Base-by-base conservation (phyloP, 2,888 invertebrate species). In the Allygus modestus region DNA sequence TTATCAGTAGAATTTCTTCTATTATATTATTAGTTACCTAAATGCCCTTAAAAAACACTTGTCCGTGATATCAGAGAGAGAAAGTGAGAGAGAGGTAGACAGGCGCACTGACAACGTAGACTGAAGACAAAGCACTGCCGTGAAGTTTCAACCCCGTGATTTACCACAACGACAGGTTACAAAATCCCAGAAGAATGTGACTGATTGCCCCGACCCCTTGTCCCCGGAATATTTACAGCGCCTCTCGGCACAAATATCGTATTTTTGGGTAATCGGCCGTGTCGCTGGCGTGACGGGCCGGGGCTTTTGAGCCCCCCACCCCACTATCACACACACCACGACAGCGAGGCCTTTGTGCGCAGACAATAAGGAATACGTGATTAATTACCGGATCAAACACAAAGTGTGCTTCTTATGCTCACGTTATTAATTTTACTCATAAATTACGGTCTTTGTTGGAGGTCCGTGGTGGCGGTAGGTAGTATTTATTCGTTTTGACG, bases 221-320 rank as follows among this genome's bases (percentile, higher is more conserved):
- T 58, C 51, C 58, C 58, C 71, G 37, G 71, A 1, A 71, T 71
- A 71, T 71, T 71, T 71, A 71, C 71, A 71, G 37, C 71, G 31
- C 15, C 61, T 15, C 23, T 23, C 26, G 31, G 20, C 51, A 77
- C 79, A 79, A 79, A 79, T 79, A 51, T 79, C 79, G 79, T 79
- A 79, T 79, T 79, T 79, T 77, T 20, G 79, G 79, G 58, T 79
- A 79, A 79, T 79, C 79, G 31, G 33, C 20, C 58, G 58, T 79
- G 79, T 20, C 71, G 65, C 41, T 73, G n/a, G 51, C 77, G 46
- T 77, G 77, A 20, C 73, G 37, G 41, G 33, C 33, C 23, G 73
- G 73, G 37, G 33, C 41, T 41, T 73, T 7, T 73, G 12, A 26
- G 26, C 46, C 51, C 46, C 77, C n/a, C 51, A 0, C 51, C 51